These are phyloP conservation scores for Siniperca obscura DNA, from an alignment of 2,797 vertebrate species.

Conservation along the genomic window DNA sequence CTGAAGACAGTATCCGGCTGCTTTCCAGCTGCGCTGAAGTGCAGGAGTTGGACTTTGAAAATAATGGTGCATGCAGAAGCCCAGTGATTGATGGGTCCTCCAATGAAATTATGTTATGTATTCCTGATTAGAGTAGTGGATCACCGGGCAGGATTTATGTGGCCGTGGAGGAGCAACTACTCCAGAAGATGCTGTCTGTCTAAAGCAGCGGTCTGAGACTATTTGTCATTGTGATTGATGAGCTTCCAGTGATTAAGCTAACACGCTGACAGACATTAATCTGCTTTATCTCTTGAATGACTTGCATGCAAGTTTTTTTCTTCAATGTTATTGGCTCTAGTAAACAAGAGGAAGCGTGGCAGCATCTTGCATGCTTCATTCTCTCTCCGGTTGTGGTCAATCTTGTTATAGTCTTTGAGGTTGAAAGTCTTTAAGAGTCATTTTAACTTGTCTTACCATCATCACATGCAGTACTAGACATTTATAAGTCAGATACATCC, in stretches of 20 bases:
- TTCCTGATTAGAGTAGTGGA: slow-evolving; percentile 69
- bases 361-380: slow-evolving; percentile 4
- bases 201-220: slow-evolving; percentile 47
- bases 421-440: not conserved
- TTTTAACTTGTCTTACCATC: not conserved
- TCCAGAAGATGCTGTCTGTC: slow-evolving; percentile 64
- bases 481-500: not conserved
- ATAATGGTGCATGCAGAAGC: slow-evolving; percentile 55
- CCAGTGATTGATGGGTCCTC: slow-evolving; percentile 68
- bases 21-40: slow-evolving; percentile 41
- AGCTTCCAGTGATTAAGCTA: slow-evolving; percentile 70
- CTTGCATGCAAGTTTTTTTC: slow-evolving; percentile 38
- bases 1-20: slow-evolving; percentile 37
- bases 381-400: not conserved
- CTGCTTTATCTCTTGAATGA: slow-evolving; percentile 68
- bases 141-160: slow-evolving; percentile 68
- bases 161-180: slow-evolving; percentile 45
- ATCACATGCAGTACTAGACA: not conserved
- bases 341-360: slow-evolving; percentile 41
- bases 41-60: slow-evolving; percentile 58
- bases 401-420: slow-evolving; percentile 7
- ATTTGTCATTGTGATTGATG: slow-evolving; percentile 73
- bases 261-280: slow-evolving; percentile 69
- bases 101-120: slow-evolving; percentile 71
- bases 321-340: slow-evolving; percentile 37